phyloP scores from a whole-genome alignment of 2,888 invertebrate species.

The Zygothrica quintamaculata region DNA sequence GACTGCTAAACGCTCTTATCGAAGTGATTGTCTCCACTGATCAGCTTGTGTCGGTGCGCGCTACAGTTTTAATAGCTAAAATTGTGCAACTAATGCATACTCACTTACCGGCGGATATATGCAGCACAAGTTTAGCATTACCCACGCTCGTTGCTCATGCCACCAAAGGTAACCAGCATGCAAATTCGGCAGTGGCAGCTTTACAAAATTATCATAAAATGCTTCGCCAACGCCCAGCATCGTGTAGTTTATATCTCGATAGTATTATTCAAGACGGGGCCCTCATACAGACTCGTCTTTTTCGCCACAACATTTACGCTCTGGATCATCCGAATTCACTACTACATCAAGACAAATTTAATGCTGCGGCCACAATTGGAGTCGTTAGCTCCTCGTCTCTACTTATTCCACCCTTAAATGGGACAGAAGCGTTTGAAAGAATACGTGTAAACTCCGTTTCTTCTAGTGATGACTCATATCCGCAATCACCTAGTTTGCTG shows the following conservation, averaged over 20 bases:
- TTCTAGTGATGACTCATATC: slow-evolving; percentile 84
- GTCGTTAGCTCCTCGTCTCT: slow-evolving; percentile 16
- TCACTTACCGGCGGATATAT: slow-evolving; percentile 94
- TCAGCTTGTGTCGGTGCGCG: slow-evolving; percentile 94
- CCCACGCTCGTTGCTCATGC: slow-evolving; percentile 93
- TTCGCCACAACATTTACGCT: slow-evolving; percentile 83
- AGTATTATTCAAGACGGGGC: slow-evolving; percentile 88
- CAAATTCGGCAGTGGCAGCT: slow-evolving; percentile 92
- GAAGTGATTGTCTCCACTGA: slow-evolving; percentile 96
- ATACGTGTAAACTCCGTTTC: slow-evolving; percentile 85
- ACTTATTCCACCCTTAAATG: slow-evolving; percentile 12
- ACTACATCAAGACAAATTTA: slow-evolving; percentile 55
- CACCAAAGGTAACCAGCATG: slow-evolving; percentile 91
- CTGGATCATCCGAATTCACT: slow-evolving; percentile 67
- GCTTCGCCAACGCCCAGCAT: slow-evolving; percentile 92
- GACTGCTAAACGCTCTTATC: slow-evolving; percentile 93
- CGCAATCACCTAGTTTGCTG: slow-evolving; percentile 78
- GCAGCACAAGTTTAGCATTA: slow-evolving; percentile 92
- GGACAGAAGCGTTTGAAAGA: slow-evolving; percentile 77
- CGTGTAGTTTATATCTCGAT: slow-evolving; percentile 93
- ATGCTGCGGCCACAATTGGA: slow-evolving; percentile 32
- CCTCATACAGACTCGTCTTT: slow-evolving; percentile 83
- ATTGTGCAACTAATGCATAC: slow-evolving; percentile 94
- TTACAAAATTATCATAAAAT: slow-evolving; percentile 91
- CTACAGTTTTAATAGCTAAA: slow-evolving; percentile 95